A percentile compares a stretch with the other conserved stretches of the same genome.
Conservation (phyloP, 1,140 invertebrate genomes). For the Drosophila subobscura region DNA sequence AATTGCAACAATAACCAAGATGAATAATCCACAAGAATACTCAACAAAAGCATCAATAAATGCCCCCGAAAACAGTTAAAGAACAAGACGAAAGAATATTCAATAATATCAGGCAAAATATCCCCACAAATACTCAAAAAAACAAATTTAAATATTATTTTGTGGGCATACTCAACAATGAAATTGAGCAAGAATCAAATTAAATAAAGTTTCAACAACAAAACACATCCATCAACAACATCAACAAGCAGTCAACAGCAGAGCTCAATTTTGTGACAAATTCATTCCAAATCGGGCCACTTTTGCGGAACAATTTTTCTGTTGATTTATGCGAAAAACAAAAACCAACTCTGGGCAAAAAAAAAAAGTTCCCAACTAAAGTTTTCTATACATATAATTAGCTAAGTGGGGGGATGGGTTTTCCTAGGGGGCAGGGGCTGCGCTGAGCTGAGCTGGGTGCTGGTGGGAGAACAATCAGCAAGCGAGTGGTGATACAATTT, state of each 20-base stretch:
- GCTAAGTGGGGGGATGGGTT: constrained; percentile 22
- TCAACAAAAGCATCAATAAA: constrained; percentile 26
- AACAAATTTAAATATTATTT: too few relatives aligned
- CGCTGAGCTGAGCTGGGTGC: too few relatives aligned
- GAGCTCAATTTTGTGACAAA: neutral
- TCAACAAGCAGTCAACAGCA: constrained; percentile 15
- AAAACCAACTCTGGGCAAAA: neutral
- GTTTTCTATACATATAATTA: constrained; percentile 42
- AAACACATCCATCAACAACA: constrained; percentile 5
- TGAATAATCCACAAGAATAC: constrained; percentile 23
- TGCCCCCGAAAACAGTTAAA: neutral
- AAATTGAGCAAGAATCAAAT: constrained; percentile 4
- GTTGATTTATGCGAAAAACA: constrained; percentile 24
- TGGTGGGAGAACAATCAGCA: constrained; percentile 27
- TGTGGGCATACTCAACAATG: too few relatives aligned
- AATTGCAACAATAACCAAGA: neutral
- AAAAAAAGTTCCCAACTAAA: constrained; percentile 25
- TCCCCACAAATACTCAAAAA: too few relatives aligned
- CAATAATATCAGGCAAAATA: too few relatives aligned
- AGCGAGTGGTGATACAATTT: constrained; percentile 36
- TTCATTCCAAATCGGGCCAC: constrained; percentile 12
- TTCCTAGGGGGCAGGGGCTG: neutral
- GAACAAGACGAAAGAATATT: too few relatives aligned
- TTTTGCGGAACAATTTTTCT: constrained; percentile 12
- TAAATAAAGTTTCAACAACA: too few relatives aligned